These are phyloP conservation scores for Notolepis coatsorum DNA, from an alignment of 2,797 vertebrate genomes.

Conservation along the genomic window DNA sequence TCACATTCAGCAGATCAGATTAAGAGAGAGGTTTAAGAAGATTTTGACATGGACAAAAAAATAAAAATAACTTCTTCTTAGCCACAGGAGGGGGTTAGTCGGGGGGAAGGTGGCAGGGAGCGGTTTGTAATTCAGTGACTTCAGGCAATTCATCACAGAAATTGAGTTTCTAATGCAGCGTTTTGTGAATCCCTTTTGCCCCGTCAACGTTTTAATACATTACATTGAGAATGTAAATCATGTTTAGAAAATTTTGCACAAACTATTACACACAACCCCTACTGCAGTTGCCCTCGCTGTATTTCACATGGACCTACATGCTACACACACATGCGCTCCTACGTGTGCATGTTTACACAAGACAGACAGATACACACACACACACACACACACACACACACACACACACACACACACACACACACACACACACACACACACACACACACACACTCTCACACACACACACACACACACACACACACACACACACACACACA, in stretches of 20 bases:
- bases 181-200: conserved; percentile 99
- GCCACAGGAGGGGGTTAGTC: conserved; percentile 86
- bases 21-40: conserved; percentile 99
- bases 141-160: conserved; percentile 99
- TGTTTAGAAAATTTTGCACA: conserved; percentile 88
- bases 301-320: conserved; percentile 40
- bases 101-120: conserved; percentile 84
- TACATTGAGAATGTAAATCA: conserved; percentile 99
- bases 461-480: too few relatives aligned
- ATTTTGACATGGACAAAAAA: conserved; percentile 89
- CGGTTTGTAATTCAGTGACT: conserved; percentile 99
- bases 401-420: too few relatives aligned
- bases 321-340: conserved; percentile 28
- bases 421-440: too few relatives aligned
- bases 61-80: conserved; percentile 89
- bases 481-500: too few relatives aligned
- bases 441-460: too few relatives aligned
- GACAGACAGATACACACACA: too few relatives aligned
- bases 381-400: too few relatives aligned
- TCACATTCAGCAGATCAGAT: conserved; percentile 99
- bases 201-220: conserved; percentile 99
- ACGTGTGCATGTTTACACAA: too few relatives aligned
- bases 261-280: conserved; percentile 72
- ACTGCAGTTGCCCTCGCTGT: conserved; percentile 49
- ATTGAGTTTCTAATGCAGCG: conserved; percentile 99